phyloP scores from a whole-genome alignment of 2,888 invertebrate genomes.

The Tachina fera region DNA sequence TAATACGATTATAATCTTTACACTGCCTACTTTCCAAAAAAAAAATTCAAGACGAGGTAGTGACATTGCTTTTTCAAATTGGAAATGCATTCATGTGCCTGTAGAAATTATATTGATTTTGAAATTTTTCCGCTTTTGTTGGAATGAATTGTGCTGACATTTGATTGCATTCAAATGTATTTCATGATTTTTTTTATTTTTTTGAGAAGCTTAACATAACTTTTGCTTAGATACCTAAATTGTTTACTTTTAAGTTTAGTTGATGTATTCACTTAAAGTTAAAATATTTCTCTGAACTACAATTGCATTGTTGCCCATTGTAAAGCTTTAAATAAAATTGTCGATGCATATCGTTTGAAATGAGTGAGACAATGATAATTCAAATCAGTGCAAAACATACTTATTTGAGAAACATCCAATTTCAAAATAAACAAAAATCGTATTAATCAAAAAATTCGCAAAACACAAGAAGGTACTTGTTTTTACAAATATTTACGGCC shows the following conservation, averaged over 20 bases:
- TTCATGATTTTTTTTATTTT: conserved; percentile 25
- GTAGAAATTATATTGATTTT: conserved; percentile 30
- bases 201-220: not conserved
- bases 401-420: too few relatives aligned
- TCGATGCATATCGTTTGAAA: too few relatives aligned
- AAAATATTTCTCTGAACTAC: not conserved
- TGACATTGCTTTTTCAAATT: conserved; percentile 33
- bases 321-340: too few relatives aligned
- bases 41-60: conserved; percentile 6
- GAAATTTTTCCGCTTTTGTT: conserved; percentile 2
- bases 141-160: conserved; percentile 43
- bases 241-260: conserved; percentile 50
- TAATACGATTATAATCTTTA: conserved; percentile 38
- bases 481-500: too few relatives aligned
- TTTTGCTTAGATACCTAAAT: conserved; percentile 58
- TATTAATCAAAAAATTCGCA: too few relatives aligned
- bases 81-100: conserved; percentile 12
- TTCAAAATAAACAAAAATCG: too few relatives aligned
- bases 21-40: not conserved
- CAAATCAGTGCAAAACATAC: too few relatives aligned
- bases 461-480: too few relatives aligned
- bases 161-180: conserved; percentile 38
- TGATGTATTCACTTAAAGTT: not conserved
- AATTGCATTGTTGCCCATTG: not conserved
- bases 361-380: too few relatives aligned